Evolutionary conservation across 92 coral and sea anemone species (phyloP).

Genomic region (Actinernus sp.): DNA sequence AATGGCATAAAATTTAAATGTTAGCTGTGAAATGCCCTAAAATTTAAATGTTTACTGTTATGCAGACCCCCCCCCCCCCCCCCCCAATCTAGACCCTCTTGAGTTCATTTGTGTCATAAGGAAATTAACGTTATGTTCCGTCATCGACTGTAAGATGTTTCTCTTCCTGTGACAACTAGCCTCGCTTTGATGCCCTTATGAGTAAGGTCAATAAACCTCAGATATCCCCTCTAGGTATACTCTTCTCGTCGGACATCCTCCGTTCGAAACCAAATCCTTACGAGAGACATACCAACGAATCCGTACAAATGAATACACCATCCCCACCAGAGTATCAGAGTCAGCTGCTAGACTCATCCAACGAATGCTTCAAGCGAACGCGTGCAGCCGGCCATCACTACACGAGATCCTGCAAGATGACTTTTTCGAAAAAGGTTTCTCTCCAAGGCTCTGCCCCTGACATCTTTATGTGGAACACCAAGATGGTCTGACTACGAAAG

Average conservation of each 20-base stretch:
- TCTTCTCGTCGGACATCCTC: constrained; percentile 94
- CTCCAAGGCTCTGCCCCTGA: constrained; percentile 84
- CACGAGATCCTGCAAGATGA: constrained; percentile 85
- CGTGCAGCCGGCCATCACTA: constrained; percentile 82
- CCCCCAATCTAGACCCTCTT: too few relatives aligned
- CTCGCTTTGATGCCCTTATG: too few relatives aligned
- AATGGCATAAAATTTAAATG: too few relatives aligned
- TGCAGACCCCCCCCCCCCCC: too few relatives aligned
- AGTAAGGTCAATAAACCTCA: too few relatives aligned
- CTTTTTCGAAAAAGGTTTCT: constrained; percentile 86
- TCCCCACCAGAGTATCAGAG: constrained; percentile 89
- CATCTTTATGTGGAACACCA: constrained; percentile 82
- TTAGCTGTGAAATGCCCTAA: too few relatives aligned
- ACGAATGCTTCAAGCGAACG: constrained; percentile 83
- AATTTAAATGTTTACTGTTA: too few relatives aligned
- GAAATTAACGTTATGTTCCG: too few relatives aligned
- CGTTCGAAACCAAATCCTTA: constrained; percentile 94
- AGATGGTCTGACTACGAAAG: constrained; percentile 83
- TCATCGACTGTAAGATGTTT: too few relatives aligned
- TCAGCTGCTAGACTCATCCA: constrained; percentile 87
- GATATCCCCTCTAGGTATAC: constrained; percentile 75
- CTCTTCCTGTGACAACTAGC: too few relatives aligned
- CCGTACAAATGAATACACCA: constrained; percentile 84
- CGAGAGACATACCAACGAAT: constrained; percentile 94
- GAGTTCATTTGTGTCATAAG: too few relatives aligned